A percentile compares a stretch with the other conserved stretches of the same genome.
Evolutionary conservation across 2,113 vertebrate genomes (phyloP).

Genomic region (Ornithorhynchus anatinus): DNA sequence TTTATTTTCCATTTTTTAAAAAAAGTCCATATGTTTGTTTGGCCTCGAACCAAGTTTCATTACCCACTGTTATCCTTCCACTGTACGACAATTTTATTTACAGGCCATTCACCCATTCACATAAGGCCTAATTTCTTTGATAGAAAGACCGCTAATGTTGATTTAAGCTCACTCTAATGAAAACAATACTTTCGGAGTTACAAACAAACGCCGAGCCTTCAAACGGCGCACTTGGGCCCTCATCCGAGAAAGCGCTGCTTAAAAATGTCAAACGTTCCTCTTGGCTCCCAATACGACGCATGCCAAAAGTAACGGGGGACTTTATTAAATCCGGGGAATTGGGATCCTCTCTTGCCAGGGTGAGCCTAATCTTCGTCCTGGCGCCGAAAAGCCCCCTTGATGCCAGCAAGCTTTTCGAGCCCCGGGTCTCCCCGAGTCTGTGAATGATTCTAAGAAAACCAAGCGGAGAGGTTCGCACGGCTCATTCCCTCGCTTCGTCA

Average conservation of each 20-base stretch:
- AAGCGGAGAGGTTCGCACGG: neutral
- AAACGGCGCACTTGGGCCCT: constrained; percentile 2
- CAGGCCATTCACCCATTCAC: constrained; percentile 61
- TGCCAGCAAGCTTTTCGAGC: constrained; percentile 2
- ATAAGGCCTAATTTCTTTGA: constrained; percentile 72
- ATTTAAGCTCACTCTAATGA: constrained; percentile 67
- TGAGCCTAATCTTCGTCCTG: neutral
- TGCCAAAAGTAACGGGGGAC: neutral
- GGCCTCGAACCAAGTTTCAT: constrained; percentile 65
- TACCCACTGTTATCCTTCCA: constrained; percentile 57
- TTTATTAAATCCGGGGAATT: constrained; percentile 2
- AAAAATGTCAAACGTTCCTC: constrained; percentile 22
- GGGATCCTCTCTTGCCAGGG: neutral
- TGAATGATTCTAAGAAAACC: constrained; percentile 19
- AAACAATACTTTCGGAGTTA: constrained; percentile 63
- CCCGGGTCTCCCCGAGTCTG: neutral
- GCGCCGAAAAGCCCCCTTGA: neutral
- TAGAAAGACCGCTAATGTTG: constrained; percentile 68
- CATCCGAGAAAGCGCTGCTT: constrained; percentile 35
- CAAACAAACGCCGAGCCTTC: constrained; percentile 48
- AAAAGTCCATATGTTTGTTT: constrained; percentile 69
- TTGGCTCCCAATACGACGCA: neutral
- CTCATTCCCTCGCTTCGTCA: neutral
- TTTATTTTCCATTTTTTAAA: constrained; percentile 23
- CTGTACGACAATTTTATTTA: constrained; percentile 70